Base-by-base conservation (phyloP, 2,113 vertebrate genomes). In the Pachypanchax playfairii region DNA sequence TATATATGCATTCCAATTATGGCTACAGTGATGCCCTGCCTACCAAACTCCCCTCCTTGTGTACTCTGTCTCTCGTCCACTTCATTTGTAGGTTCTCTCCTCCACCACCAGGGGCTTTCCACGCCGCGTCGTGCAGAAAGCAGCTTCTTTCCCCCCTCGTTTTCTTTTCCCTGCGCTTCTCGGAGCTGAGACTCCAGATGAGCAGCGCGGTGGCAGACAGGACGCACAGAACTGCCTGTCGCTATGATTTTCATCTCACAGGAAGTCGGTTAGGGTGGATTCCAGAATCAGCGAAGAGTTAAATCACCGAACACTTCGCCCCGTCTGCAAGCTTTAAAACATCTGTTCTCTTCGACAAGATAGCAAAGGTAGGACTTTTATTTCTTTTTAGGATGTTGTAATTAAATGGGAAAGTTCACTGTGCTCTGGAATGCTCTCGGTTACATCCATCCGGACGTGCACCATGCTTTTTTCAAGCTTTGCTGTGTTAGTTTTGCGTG, bases 21-120 rank as follows among this genome's bases (percentile, higher is more conserved):
- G 35, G 20, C n/a, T 73, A 17, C 31, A 20, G 22, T 46, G 58
- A 71, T 57, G 20, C 12, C 38, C 46, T 46, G 17, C 52, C 54
- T 21, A 18, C 42, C 49, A 1, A 18, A 8, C 15, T 29, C 11
- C 15, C 20, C 18, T 51, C 8, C 51, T 9, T 44, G n/a, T n/a
- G n/a, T n/a, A 26, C 52, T 38, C 64, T 73, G 51, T 35, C 63
- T 55, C 25, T 47, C 63, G 29, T 48, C 42, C 58, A 42, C 60
- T 51, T 47, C 56, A 69, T 44, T 42, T 62, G 73, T 57, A 82
- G 48, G 15, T 87, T 82, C 88, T 71, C 75, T 69, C 66, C 73
- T 61, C 83, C 85, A 56, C 90, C 90, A 90, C 87, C 74, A 91
- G 90, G 87, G 90, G 89, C 88, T 87, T 88, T 79, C 75, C 77